These are phyloP conservation scores for Allophyes oxyacanthae DNA, from an alignment of 2,888 invertebrate genomes.

Conservation along the genomic window DNA sequence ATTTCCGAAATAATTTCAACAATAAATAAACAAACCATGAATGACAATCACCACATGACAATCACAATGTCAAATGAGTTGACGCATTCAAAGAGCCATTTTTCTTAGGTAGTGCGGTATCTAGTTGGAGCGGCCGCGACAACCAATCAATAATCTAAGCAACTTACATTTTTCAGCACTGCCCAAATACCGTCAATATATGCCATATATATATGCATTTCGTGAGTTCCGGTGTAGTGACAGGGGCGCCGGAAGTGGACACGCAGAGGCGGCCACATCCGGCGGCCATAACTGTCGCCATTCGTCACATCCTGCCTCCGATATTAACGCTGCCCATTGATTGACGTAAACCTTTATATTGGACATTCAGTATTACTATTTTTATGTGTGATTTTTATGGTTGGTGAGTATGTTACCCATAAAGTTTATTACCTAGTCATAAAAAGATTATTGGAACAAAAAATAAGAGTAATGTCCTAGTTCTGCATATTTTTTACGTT, in stretches of 20 bases:
- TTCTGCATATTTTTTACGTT: too few species aligned
- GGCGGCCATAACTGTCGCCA: conserved; percentile 71
- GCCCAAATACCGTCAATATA: conserved; percentile 48
- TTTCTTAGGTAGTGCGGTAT: too few species aligned
- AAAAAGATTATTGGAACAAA: too few species aligned
- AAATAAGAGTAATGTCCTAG: too few species aligned
- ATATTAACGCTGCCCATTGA: conserved; percentile 64
- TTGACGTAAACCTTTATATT: conserved; percentile 51
- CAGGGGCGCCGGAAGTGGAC: conserved; percentile 66
- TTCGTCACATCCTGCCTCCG: conserved; percentile 69
- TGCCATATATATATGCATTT: conserved; percentile 60
- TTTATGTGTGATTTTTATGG: conserved; percentile 44
- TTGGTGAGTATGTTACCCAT: conserved; percentile 27
- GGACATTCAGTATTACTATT: conserved; percentile 39
- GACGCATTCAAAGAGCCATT: too few species aligned
- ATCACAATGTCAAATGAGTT: too few species aligned
- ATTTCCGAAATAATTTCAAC: too few species aligned
- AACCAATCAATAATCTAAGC: background rate
- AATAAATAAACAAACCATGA: too few species aligned
- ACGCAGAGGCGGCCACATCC: conserved; percentile 69
- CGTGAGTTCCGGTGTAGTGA: conserved; percentile 65
- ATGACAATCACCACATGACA: too few species aligned
- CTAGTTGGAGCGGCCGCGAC: too few species aligned
- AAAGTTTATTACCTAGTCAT: too few species aligned
- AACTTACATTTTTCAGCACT: conserved; percentile 27